These are phyloP conservation scores for Osmoderma eremita DNA, from an alignment of 2,888 invertebrate genomes.

Conservation along the genomic window DNA sequence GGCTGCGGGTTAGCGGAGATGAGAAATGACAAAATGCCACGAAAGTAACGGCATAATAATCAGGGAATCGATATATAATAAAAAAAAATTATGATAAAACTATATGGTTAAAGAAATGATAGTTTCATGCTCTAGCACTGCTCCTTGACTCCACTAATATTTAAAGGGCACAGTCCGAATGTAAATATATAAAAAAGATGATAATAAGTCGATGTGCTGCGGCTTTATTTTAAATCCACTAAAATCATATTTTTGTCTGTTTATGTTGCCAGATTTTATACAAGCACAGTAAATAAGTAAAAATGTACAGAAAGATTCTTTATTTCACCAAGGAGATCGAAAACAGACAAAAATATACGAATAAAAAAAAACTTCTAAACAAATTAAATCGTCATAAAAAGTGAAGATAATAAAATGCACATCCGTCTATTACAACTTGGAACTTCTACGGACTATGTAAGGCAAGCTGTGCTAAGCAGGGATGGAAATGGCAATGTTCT, in stretches of 20 bases:
- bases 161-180: conserved; percentile 16
- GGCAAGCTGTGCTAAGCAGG: conserved; percentile 62
- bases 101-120: conserved; percentile 22
- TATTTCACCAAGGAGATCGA: background rate
- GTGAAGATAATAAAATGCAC: conserved; percentile 10
- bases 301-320: background rate
- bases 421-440: conserved; percentile 22
- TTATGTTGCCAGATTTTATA: background rate
- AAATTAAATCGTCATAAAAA: conserved; percentile 24
- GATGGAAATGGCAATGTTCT: conserved; percentile 47
- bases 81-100: conserved; percentile 19
- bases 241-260: conserved; percentile 22
- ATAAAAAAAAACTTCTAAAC: conserved; percentile 8
- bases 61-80: background rate
- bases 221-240: conserved; percentile 3
- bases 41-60: conserved; percentile 6
- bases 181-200: conserved; percentile 16
- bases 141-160: conserved; percentile 55
- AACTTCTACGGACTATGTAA: conserved; percentile 49
- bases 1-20: conserved; percentile 4
- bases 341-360: conserved; percentile 5
- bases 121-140: conserved; percentile 55
- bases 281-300: background rate
- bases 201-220: conserved; percentile 23
- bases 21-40: conserved; percentile 9